Base-by-base conservation (phyloP, 2,888 invertebrate species). In the Beris morrisii region DNA sequence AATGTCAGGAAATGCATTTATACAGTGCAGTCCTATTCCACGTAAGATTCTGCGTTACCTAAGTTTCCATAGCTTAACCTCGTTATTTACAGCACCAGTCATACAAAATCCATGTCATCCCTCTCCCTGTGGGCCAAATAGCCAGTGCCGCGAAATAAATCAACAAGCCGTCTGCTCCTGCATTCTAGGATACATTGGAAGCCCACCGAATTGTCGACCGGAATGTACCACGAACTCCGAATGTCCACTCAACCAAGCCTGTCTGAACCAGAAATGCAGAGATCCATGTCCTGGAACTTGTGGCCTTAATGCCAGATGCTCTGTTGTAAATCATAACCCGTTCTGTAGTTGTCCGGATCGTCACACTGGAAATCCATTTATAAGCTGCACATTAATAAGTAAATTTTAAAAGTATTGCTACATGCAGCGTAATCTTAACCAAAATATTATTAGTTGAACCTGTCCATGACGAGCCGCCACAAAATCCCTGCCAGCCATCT, bases 221-320 rank as follows among this genome's bases (percentile, higher is more conserved):
- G 91, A 92, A 78, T 93, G 93, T 77, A 86, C 87, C 5, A 86
- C 86, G n/a, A 92, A 89, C 75, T 83, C 88, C 4, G 92, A 93
- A 76, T 93, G 93, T 79, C 81, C 86, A 6, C 82, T 87, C 44
- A 87, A 87, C 71, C 85, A 87, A 75, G 90, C 92, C 13, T 93
- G 93, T 75, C 87, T 87, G 73, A 91, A 90, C 77, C 89, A 90
- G 73, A 89, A 89, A 81, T 93, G 93, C 77, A 82, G 87, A 56
- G 86, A 93, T 79, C 92, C 92, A 15, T 93, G 91, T 73, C 85
- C 85, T 54, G 92, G 91, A 67, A 85, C 89, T 13, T 93, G 92
- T 77, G 92, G 92, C 31, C 77, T 88, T 7, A 83, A 84, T 73
- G 88, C 92, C 6, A 78, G 84, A 57, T 92, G 92, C 76, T 85